Percentiles rank a stretch among this genome's conserved stretches.
Conservation (phyloP, 2,797 vertebrate genomes). For the Cyclopterus lumpus region DNA sequence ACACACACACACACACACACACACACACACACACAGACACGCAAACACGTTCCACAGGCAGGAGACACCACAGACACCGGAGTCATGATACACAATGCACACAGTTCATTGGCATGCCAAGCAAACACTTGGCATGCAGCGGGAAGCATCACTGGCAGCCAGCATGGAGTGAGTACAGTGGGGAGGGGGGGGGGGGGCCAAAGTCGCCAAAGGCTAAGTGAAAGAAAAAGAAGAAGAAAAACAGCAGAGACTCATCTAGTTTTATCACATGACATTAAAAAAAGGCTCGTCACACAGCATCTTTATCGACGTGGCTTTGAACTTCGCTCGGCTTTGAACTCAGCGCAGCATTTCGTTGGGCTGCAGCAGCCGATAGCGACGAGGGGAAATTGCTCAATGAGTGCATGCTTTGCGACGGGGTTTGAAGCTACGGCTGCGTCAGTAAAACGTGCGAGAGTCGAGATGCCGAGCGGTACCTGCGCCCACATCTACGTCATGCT, state of each 20-base stretch:
- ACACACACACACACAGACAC: slow-evolving; percentile 51
- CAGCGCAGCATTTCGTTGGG: slow-evolving; percentile 30
- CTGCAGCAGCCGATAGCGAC: slow-evolving; percentile 33
- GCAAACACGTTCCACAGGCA: slow-evolving; percentile 51
- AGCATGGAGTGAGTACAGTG: slow-evolving; percentile 16
- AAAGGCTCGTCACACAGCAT: slow-evolving; percentile 50
- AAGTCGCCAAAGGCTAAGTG: slow-evolving; percentile 39
- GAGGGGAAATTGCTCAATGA: slow-evolving; percentile 37
- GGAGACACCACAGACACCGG: slow-evolving; percentile 50
- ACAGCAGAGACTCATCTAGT: slow-evolving; percentile 37
- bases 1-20: slow-evolving; percentile 50
- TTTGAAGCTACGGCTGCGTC: slow-evolving; percentile 42
- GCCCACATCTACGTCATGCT: slow-evolving; percentile 85
- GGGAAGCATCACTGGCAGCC: slow-evolving; percentile 46
- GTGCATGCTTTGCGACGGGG: slow-evolving; percentile 40
- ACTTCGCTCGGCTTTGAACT: slow-evolving; percentile 63
- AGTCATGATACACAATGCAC: slow-evolving; percentile 44
- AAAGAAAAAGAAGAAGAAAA: background rate
- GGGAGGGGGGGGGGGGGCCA: no score
- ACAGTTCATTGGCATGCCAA: slow-evolving; percentile 65
- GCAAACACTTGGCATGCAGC: slow-evolving; percentile 55
- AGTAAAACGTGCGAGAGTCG: slow-evolving; percentile 72
- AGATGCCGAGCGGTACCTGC: slow-evolving; percentile 83
- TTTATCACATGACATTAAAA: slow-evolving; percentile 53
- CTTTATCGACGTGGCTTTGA: slow-evolving; percentile 62